Percentiles rank a stretch among this genome's conserved stretches.
phyloP scores from a whole-genome alignment of 1,140 invertebrate genomes.

The Amphibalanus amphitrite region DNA sequence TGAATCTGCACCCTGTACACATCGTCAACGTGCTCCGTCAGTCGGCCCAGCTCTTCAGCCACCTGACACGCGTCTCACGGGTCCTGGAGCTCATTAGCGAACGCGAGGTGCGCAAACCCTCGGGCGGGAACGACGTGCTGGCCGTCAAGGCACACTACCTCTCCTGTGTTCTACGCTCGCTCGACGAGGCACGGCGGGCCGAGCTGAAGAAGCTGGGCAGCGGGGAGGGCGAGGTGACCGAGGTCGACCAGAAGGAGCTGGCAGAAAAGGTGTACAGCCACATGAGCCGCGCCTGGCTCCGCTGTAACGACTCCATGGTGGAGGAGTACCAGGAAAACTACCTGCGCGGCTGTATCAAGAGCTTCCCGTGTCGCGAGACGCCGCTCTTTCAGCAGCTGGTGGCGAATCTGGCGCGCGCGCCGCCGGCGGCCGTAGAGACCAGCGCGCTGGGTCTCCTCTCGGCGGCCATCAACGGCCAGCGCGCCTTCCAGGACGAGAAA shows the following conservation, averaged over 20 bases:
- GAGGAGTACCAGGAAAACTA: slow-evolving; percentile 50
- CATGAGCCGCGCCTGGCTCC: neutral
- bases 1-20: slow-evolving; percentile 71
- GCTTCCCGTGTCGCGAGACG: slow-evolving; percentile 72
- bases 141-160: slow-evolving; percentile 66
- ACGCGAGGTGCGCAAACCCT: slow-evolving; percentile 63
- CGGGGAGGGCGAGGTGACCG: neutral
- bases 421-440: slow-evolving; percentile 27
- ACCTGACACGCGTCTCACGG: slow-evolving; percentile 55
- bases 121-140: slow-evolving; percentile 78
- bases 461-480: slow-evolving; percentile 72
- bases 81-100: slow-evolving; percentile 69
- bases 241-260: neutral
- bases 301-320: neutral
- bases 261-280: neutral
- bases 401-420: slow-evolving; percentile 40
- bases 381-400: slow-evolving; percentile 64
- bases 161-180: neutral
- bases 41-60: slow-evolving; percentile 47
- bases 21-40: slow-evolving; percentile 60
- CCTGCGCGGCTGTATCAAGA: slow-evolving; percentile 60
- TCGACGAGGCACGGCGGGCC: neutral
- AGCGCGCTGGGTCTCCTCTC: slow-evolving; percentile 51
- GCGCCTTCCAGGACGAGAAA: slow-evolving; percentile 41
- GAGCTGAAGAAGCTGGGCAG: neutral